These are phyloP conservation scores for Drosophila tristis DNA, from an alignment of 1,140 invertebrate species.

Conservation along the genomic window DNA sequence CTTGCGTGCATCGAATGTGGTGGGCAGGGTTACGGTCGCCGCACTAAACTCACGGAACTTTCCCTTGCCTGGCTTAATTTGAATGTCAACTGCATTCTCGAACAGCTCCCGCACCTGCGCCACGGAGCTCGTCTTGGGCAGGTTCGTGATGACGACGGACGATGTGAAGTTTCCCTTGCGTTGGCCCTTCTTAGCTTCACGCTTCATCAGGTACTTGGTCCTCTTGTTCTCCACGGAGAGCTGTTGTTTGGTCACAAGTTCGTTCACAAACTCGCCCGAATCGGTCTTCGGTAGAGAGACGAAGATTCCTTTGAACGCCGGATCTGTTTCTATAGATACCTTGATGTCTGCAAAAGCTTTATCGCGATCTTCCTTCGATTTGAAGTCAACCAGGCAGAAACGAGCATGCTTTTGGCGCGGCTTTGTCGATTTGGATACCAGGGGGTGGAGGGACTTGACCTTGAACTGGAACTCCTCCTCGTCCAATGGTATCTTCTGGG, in stretches of 20 bases:
- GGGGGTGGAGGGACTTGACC: conserved; percentile 53
- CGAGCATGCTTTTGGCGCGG: conserved; percentile 77
- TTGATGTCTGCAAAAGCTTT: conserved; percentile 52
- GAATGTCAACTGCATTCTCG: conserved; percentile 73
- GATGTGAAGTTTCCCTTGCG: conserved; percentile 66
- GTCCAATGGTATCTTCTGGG: conserved; percentile 66
- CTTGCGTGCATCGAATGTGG: conserved; percentile 68
- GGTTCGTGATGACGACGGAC: conserved; percentile 69
- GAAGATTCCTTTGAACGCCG: conserved; percentile 45
- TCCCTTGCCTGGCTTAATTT: conserved; percentile 67
- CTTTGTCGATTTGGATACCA: conserved; percentile 62
- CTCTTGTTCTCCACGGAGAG: conserved; percentile 67
- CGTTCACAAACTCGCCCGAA: conserved; percentile 66
- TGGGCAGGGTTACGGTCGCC: conserved; percentile 70
- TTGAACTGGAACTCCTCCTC: conserved; percentile 59
- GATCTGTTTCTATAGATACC: conserved; percentile 40
- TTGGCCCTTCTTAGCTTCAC: conserved; percentile 54
- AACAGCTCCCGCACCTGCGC: conserved; percentile 68
- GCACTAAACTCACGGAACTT: conserved; percentile 66
- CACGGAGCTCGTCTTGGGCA: conserved; percentile 65
- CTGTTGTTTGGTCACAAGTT: conserved; percentile 68
- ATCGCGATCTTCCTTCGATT: conserved; percentile 61
- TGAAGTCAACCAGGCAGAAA: conserved; percentile 74
- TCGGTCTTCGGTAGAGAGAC: conserved; percentile 74
- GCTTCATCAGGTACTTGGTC: conserved; percentile 60